Evolutionary conservation across 2,888 invertebrate species (phyloP).

Genomic region (Drosophila villosipedis): DNA sequence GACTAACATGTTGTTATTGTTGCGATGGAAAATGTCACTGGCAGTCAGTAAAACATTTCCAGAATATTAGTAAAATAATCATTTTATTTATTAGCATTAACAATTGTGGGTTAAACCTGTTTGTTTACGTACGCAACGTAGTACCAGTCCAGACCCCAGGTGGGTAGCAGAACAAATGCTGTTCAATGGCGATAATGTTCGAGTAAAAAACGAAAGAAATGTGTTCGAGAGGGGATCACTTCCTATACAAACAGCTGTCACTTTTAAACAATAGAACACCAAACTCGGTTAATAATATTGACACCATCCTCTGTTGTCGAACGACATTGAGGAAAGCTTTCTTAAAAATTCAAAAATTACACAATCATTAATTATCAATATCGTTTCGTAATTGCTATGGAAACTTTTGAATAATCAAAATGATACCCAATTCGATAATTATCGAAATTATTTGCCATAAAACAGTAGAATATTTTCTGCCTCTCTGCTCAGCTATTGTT

Average conservation of each 20-base stretch:
- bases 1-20: conserved; percentile 49
- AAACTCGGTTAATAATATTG: conserved; percentile 12
- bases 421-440: background rate
- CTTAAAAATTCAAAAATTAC: background rate
- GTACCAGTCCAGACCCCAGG: conserved; percentile 1
- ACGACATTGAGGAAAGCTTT: background rate
- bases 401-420: background rate
- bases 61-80: conserved; percentile 45
- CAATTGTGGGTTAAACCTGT: conserved; percentile 57
- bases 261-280: conserved; percentile 3
- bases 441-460: background rate
- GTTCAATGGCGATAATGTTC: conserved; percentile 26
- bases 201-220: conserved; percentile 7
- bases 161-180: conserved; percentile 13
- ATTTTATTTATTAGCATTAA: conserved; percentile 43
- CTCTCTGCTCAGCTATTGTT: background rate
- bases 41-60: conserved; percentile 48
- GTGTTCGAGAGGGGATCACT: conserved; percentile 1
- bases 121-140: conserved; percentile 37
- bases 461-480: background rate
- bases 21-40: conserved; percentile 57
- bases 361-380: conserved; percentile 1
- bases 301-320: background rate
- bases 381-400: background rate
- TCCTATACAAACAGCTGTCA: conserved; percentile 22